Evolutionary conservation across 2,888 invertebrate species (phyloP).

Genomic region (Lathronympha strigana): DNA sequence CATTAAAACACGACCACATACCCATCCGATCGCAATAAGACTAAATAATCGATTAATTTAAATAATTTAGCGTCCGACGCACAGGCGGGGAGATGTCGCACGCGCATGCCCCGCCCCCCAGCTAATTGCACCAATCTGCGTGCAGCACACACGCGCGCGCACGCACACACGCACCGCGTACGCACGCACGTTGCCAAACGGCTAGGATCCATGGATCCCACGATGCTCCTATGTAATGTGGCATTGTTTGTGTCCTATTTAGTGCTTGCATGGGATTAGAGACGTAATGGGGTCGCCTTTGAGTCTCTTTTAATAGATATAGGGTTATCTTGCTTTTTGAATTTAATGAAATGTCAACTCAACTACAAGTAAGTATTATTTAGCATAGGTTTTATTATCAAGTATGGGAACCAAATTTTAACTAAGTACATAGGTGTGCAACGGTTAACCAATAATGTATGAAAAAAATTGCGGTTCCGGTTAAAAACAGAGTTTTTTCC

Average conservation of each 20-base stretch:
- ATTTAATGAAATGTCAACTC: neutral
- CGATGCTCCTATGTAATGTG: slow-evolving; percentile 40
- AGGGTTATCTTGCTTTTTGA: neutral
- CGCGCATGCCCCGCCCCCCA: slow-evolving; percentile 77
- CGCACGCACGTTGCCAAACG: slow-evolving; percentile 63
- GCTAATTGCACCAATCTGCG: slow-evolving; percentile 82
- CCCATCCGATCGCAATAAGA: slow-evolving; percentile 29
- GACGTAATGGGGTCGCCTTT: slow-evolving; percentile 8
- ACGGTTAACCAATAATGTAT: no score
- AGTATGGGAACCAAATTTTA: no score
- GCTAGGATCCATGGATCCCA: slow-evolving; percentile 42
- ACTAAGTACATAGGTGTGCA: no score
- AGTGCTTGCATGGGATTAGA: slow-evolving; percentile 34
- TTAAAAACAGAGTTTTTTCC: no score
- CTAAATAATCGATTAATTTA: slow-evolving; percentile 41
- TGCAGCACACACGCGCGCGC: slow-evolving; percentile 67
- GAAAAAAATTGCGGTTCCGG: no score
- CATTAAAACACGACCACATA: slow-evolving; percentile 56
- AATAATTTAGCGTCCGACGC: slow-evolving; percentile 39
- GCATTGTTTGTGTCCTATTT: slow-evolving; percentile 39
- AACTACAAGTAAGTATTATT: neutral
- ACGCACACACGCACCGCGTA: slow-evolving; percentile 47
- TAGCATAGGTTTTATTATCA: neutral
- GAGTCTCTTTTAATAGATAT: neutral
- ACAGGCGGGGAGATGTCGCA: slow-evolving; percentile 77